phyloP scores from a whole-genome alignment of 2,113 vertebrate genomes.

The Eurypyga helias region DNA sequence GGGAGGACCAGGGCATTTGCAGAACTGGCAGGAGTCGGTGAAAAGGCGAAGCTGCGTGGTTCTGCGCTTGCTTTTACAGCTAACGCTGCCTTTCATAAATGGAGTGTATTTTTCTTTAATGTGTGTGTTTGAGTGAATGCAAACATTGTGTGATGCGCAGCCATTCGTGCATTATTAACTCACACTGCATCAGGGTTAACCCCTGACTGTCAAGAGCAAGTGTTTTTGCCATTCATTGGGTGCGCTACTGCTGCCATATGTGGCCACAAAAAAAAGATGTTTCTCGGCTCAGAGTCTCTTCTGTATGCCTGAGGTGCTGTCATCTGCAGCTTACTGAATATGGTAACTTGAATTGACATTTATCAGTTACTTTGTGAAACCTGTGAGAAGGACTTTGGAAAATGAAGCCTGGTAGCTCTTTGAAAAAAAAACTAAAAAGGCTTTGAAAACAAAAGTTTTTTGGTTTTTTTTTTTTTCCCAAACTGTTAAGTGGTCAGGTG shows the following conservation, averaged over 20 bases:
- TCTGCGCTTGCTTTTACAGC: not conserved
- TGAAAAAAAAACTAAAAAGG: not conserved
- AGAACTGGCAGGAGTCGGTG: not conserved
- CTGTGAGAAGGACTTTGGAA: not conserved
- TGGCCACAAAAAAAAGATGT: not conserved
- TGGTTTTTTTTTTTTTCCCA: not conserved
- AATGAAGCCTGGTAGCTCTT: not conserved
- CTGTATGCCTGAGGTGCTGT: constrained; percentile 39
- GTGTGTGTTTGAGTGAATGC: not conserved
- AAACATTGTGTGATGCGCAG: not conserved
- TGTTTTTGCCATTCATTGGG: not conserved
- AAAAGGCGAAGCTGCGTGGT: not conserved
- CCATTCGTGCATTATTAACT: not conserved
- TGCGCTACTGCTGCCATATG: constrained; percentile 1
- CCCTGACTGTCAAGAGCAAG: not conserved
- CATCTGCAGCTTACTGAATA: not conserved
- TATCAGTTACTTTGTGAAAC: constrained; percentile 37
- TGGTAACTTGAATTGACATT: constrained; percentile 14
- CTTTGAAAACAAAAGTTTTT: not conserved
- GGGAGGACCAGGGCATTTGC: not conserved
- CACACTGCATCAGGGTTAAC: not conserved
- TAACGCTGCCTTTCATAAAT: not conserved
- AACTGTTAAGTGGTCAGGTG: not conserved
- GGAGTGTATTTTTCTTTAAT: not conserved
- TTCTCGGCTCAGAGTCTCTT: not conserved